Evolutionary conservation across 2,113 vertebrate species (phyloP).

Genomic region (Rhineura floridana): DNA sequence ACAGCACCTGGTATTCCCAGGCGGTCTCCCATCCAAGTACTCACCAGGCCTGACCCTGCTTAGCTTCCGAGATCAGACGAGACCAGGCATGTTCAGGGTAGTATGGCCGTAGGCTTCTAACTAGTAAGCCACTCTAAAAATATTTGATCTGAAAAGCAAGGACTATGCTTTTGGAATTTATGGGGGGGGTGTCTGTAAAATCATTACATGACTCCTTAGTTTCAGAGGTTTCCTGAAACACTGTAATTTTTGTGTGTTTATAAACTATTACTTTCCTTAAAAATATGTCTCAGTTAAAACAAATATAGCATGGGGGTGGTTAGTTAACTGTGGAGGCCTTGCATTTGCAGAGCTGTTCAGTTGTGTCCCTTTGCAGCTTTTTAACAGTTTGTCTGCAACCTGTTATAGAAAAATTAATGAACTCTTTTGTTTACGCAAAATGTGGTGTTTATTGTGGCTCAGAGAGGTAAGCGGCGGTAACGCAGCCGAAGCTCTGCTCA

Average conservation of each 20-base stretch:
- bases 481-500: too few species aligned
- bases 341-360: not conserved
- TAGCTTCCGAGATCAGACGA: too few species aligned
- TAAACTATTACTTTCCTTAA: not conserved
- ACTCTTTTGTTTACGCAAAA: constrained; percentile 4
- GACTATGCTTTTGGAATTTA: too few species aligned
- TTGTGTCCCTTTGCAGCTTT: not conserved
- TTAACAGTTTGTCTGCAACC: not conserved
- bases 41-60: too few species aligned
- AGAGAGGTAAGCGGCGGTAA: too few species aligned
- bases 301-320: not conserved
- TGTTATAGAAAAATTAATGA: not conserved
- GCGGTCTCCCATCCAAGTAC: too few species aligned
- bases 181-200: too few species aligned
- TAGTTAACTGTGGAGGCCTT: not conserved
- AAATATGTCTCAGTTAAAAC: not conserved
- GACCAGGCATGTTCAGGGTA: too few species aligned
- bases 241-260: not conserved
- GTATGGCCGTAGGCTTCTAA: too few species aligned
- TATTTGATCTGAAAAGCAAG: not conserved
- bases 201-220: constrained; percentile 18
- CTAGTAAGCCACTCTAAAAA: not conserved
- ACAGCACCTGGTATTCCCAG: too few species aligned
- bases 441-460: constrained; percentile 7
- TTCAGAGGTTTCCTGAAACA: constrained; percentile 28